Evolutionary conservation across 2,797 vertebrate genomes (phyloP).

Genomic region (Mormyrops attenuatus): DNA sequence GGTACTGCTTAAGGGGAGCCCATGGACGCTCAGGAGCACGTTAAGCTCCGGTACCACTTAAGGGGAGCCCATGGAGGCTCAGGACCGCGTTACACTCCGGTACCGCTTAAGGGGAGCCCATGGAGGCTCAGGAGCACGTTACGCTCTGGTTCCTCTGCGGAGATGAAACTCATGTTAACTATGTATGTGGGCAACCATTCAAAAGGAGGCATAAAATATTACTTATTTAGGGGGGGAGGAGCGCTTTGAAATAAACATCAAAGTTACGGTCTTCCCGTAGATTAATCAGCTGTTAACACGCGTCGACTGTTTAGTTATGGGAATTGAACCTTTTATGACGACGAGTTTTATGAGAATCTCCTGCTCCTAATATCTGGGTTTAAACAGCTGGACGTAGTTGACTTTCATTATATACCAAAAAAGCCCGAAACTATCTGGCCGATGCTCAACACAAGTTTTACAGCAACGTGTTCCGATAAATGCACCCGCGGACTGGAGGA

Average conservation of each 20-base stretch:
- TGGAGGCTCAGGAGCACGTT: neutral
- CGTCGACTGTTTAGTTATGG: neutral
- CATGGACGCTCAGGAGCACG: too few species aligned
- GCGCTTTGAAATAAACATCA: neutral
- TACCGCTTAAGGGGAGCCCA: neutral
- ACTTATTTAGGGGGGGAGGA: neutral
- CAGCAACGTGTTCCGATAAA: neutral
- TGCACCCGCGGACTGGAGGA: neutral
- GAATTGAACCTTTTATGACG: neutral
- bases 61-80: too few species aligned
- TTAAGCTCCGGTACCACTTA: too few species aligned
- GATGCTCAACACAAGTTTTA: neutral
- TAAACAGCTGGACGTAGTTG: neutral
- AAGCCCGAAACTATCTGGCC: neutral
- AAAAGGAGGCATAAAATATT: neutral
- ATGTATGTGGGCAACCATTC: neutral
- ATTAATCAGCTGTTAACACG: constrained; percentile 8
- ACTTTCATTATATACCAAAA: neutral
- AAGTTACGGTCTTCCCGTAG: neutral
- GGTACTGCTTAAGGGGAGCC: neutral
- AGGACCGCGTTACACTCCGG: too few species aligned
- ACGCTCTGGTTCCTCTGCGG: neutral
- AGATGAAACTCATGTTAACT: neutral
- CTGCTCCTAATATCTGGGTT: constrained; percentile 2
- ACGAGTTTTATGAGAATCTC: neutral